These are phyloP conservation scores for Peribatodes rhomboidaria DNA, from an alignment of 2,888 invertebrate genomes.

Conservation along the genomic window DNA sequence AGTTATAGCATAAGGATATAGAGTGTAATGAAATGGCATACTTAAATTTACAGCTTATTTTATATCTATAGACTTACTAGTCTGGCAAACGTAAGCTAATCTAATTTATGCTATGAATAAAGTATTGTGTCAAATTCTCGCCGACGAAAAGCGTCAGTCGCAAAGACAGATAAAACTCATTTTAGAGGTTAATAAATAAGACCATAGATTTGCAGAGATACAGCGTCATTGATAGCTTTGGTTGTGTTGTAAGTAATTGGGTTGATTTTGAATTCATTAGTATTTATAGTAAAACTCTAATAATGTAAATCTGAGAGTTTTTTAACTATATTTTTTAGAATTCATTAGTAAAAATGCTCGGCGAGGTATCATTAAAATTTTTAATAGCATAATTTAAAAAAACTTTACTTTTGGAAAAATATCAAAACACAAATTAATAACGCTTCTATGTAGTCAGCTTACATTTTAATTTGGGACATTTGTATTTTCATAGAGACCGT, in stretches of 20 bases:
- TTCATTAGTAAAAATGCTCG: neutral
- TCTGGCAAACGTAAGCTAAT: neutral
- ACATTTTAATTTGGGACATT: slow-evolving; percentile 8
- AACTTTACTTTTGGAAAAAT: slow-evolving; percentile 7
- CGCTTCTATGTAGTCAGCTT: slow-evolving; percentile 2
- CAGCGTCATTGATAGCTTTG: neutral
- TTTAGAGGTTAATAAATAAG: too few species aligned
- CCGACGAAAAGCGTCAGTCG: too few species aligned
- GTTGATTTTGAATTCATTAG: neutral
- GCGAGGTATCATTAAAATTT: neutral
- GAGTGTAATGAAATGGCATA: neutral
- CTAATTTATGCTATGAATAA: neutral
- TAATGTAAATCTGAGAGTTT: neutral
- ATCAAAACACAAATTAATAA: slow-evolving; percentile 6
- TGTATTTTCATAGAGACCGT: slow-evolving; percentile 11
- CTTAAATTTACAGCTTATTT: too few species aligned
- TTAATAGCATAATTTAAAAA: neutral
- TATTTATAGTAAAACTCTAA: slow-evolving; percentile 34
- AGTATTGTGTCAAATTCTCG: neutral
- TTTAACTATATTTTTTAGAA: neutral
- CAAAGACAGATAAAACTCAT: too few species aligned
- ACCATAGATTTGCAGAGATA: neutral
- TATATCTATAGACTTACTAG: too few species aligned
- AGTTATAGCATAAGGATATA: neutral
- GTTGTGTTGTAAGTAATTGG: neutral